Conservation (phyloP, 2,113 vertebrate species). For the Podocnemis expansa region DNA sequence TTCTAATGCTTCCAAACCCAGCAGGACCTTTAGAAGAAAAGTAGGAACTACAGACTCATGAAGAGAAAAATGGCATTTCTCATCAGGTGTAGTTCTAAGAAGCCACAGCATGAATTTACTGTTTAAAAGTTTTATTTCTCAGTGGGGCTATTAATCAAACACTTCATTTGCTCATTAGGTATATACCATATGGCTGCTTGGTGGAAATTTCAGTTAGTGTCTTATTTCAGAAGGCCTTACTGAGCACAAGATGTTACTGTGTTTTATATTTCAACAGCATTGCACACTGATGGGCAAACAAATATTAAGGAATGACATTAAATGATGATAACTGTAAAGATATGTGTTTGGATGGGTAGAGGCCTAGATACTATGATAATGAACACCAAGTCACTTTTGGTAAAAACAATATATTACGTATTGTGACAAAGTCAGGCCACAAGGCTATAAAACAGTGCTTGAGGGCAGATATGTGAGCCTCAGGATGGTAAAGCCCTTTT, state of each 20-base stretch:
- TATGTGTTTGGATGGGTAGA: neutral
- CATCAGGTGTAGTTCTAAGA: neutral
- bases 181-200: constrained; percentile 56
- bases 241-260: neutral
- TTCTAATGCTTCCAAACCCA: constrained; percentile 36
- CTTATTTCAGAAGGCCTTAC: neutral
- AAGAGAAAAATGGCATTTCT: neutral
- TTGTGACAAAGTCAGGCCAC: too few relatives aligned
- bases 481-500: too few relatives aligned
- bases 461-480: too few relatives aligned
- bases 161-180: constrained; percentile 63
- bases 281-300: neutral
- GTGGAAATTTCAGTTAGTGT: constrained; percentile 41
- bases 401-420: neutral
- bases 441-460: too few relatives aligned
- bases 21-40: neutral
- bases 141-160: constrained; percentile 72
- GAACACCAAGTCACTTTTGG: neutral
- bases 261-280: neutral
- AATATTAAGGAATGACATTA: fast-evolving
- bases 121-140: constrained; percentile 55
- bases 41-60: neutral
- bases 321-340: neutral
- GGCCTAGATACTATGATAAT: neutral
- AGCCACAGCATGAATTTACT: constrained; percentile 18